These are phyloP conservation scores for Enteromius anoplus DNA, from an alignment of 2,797 vertebrate species.

Conservation along the genomic window DNA sequence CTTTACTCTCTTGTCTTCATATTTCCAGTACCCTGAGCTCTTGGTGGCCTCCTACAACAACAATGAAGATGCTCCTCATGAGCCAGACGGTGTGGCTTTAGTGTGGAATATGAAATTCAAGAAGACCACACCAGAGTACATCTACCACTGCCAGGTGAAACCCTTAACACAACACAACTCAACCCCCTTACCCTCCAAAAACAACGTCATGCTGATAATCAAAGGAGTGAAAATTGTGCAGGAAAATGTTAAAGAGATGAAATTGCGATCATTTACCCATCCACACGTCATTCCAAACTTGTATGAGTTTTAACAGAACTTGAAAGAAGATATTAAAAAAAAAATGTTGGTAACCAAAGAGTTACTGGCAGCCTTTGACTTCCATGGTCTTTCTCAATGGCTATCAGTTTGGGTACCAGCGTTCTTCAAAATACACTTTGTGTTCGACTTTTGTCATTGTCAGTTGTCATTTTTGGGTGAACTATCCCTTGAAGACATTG, in stretches of 20 bases:
- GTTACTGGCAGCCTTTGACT: neutral
- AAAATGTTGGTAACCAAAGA: neutral
- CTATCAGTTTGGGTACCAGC: neutral
- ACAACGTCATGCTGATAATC: neutral
- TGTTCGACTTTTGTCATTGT: neutral
- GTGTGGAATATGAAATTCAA: conserved; percentile 99
- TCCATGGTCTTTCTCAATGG: neutral
- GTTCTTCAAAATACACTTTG: neutral
- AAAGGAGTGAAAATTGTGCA: neutral
- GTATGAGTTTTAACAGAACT: neutral
- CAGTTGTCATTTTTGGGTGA: neutral
- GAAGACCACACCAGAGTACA: conserved; percentile 94
- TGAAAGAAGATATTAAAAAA: neutral
- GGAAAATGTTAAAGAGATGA: neutral
- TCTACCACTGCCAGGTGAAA: conserved; percentile 97
- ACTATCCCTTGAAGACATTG: neutral
- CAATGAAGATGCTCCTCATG: conserved; percentile 95
- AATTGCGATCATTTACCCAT: neutral
- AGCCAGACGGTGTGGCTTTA: conserved; percentile 93
- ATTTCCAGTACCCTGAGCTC: conserved; percentile 89
- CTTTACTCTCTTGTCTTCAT: conserved; percentile 25
- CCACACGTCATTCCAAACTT: neutral
- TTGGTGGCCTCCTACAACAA: conserved; percentile 98
- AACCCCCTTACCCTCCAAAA: neutral
- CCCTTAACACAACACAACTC: neutral